A percentile compares a stretch with the other conserved stretches of the same genome.
These are phyloP conservation scores for Neoscelio sp. DNA, from an alignment of 2,888 invertebrate genomes.

Conservation along the genomic window DNA sequence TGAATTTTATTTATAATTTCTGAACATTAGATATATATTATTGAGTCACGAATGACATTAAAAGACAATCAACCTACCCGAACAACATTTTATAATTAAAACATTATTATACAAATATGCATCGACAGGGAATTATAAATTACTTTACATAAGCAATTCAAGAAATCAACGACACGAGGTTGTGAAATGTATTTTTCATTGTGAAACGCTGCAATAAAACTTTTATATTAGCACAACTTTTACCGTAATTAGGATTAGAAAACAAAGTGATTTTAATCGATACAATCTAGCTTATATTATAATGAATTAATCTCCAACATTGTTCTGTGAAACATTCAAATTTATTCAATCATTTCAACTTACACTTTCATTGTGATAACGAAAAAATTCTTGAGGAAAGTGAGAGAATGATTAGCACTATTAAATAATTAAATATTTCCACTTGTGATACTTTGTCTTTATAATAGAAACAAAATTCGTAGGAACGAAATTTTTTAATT, in stretches of 20 bases:
- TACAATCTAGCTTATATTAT: background rate
- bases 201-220: conserved; percentile 12
- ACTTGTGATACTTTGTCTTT: too few relatives aligned
- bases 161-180: background rate
- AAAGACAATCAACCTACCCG: too few relatives aligned
- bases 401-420: too few relatives aligned
- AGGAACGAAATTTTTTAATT: too few relatives aligned
- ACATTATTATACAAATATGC: background rate
- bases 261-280: conserved; percentile 27
- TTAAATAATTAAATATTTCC: too few relatives aligned
- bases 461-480: too few relatives aligned
- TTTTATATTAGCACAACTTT: conserved; percentile 21
- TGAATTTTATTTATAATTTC: too few relatives aligned
- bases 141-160: conserved; percentile 10
- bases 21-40: too few relatives aligned
- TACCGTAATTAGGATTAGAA: conserved; percentile 37
- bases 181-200: conserved; percentile 4
- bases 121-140: conserved; percentile 3
- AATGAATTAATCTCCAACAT: background rate
- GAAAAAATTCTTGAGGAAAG: background rate
- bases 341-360: conserved; percentile 4
- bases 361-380: conserved; percentile 7
- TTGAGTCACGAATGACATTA: too few relatives aligned
- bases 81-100: conserved; percentile 1
- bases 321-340: conserved; percentile 1